Percentiles rank a stretch among this genome's conserved stretches.
Evolutionary conservation across 2,113 vertebrate species (phyloP).

Genomic region (Xyrauchen texanus): DNA sequence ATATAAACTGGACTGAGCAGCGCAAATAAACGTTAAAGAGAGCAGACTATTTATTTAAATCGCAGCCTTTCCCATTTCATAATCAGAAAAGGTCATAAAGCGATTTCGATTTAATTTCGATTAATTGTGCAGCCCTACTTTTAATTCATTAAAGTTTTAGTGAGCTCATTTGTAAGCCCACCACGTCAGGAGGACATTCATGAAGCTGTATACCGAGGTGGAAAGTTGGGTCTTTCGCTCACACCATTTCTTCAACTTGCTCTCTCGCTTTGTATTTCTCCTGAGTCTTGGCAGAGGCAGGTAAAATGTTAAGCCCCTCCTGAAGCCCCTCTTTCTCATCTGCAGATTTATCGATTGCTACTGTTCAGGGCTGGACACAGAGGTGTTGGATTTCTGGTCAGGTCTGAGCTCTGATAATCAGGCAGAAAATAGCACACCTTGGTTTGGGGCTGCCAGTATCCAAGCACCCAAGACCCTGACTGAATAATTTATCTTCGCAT

Average conservation of each 20-base stretch:
- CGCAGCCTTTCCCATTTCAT: no score
- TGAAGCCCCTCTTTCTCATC: conserved; percentile 62
- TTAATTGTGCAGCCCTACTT: no score
- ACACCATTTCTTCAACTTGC: background rate
- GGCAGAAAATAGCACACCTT: conserved; percentile 62
- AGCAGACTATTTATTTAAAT: no score
- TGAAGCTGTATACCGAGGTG: conserved; percentile 30
- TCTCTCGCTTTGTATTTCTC: conserved; percentile 36
- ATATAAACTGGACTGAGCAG: no score
- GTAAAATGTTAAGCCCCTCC: conserved; percentile 46
- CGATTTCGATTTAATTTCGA: no score
- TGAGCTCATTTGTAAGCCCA: conserved; percentile 42
- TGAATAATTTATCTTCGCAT: conserved; percentile 78
- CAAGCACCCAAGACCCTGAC: conserved; percentile 63
- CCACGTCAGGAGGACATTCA: conserved; percentile 44
- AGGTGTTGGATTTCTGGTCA: conserved; percentile 62
- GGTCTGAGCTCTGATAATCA: conserved; percentile 71
- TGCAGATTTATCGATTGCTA: conserved; percentile 57
- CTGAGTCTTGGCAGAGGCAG: conserved; percentile 62
- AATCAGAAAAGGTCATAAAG: no score
- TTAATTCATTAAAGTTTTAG: conserved; percentile 54
- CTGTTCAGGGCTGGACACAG: conserved; percentile 48
- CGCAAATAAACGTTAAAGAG: no score
- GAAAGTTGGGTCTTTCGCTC: conserved; percentile 6
- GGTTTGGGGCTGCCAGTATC: conserved; percentile 63